Conservation (phyloP, 2,888 invertebrate species). For the Zhuqinia jingwanae region DNA sequence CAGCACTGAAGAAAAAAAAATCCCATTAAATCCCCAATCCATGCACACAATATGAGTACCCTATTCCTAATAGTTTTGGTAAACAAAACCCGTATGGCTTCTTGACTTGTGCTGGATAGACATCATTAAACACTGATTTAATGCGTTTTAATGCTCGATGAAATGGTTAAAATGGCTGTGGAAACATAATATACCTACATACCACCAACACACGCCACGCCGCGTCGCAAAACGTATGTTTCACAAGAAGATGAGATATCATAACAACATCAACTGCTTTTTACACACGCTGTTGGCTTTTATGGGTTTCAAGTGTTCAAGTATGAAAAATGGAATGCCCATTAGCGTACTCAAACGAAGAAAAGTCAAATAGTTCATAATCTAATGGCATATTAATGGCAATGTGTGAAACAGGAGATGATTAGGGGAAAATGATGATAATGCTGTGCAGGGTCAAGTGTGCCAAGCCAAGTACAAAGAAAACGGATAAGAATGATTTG, state of each 20-base stretch:
- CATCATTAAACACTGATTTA: constrained; percentile 46
- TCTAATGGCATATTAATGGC: no score
- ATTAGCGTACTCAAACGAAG: background rate
- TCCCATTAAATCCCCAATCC: constrained; percentile 18
- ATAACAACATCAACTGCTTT: background rate
- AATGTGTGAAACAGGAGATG: no score
- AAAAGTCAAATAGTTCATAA: background rate
- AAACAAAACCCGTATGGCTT: constrained; percentile 36
- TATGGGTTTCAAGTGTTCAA: constrained; percentile 41
- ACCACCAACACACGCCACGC: background rate
- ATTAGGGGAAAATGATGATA: no score
- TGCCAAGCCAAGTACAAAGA: background rate
- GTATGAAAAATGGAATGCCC: constrained; percentile 22
- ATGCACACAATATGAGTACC: no score
- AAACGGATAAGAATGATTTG: background rate
- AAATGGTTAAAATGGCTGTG: constrained; percentile 34
- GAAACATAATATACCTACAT: no score
- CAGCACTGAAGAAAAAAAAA: no score
- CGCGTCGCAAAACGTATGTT: background rate
- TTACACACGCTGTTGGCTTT: constrained; percentile 2
- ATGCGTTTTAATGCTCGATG: constrained; percentile 44
- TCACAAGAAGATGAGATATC: constrained; percentile 37
- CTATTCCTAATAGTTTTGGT: background rate
- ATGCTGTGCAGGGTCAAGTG: background rate
- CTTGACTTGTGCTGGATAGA: constrained; percentile 8